Conservation (phyloP, 23 tunicate genomes). For the Phallusia fumigata region DNA sequence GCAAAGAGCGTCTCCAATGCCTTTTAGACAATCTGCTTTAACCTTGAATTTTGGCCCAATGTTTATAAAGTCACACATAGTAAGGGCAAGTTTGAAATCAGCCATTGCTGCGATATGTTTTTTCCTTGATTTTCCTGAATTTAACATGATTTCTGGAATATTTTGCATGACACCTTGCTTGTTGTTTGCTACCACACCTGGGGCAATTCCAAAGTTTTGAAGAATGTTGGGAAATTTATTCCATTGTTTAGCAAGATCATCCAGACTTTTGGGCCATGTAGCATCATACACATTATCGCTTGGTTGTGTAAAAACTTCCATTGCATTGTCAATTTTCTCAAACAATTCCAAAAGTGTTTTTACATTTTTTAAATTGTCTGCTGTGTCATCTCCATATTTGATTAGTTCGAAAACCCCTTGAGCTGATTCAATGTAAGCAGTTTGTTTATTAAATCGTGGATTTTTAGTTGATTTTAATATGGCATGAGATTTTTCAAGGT, state of each 20-base stretch:
- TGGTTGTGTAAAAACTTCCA: neutral
- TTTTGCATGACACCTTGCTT: neutral
- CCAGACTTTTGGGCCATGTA: neutral
- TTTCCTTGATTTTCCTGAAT: neutral
- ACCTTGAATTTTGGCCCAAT: neutral
- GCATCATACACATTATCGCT: neutral
- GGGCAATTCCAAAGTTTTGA: neutral
- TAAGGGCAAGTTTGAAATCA: neutral
- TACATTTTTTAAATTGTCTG: neutral
- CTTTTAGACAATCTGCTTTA: neutral
- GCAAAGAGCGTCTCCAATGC: neutral
- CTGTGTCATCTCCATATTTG: neutral
- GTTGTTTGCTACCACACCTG: neutral
- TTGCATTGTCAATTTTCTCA: neutral
- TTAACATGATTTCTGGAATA: neutral
- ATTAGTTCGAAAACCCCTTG: neutral
- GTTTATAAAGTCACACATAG: neutral
- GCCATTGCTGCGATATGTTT: neutral
- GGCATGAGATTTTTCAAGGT: neutral
- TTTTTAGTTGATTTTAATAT: neutral
- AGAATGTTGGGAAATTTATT: neutral
- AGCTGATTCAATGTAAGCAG: neutral
- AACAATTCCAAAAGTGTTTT: neutral
- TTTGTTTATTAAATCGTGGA: neutral
- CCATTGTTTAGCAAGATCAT: neutral